Conservation (phyloP, 2,888 invertebrate genomes). For the Drosophila atroscutellata region DNA sequence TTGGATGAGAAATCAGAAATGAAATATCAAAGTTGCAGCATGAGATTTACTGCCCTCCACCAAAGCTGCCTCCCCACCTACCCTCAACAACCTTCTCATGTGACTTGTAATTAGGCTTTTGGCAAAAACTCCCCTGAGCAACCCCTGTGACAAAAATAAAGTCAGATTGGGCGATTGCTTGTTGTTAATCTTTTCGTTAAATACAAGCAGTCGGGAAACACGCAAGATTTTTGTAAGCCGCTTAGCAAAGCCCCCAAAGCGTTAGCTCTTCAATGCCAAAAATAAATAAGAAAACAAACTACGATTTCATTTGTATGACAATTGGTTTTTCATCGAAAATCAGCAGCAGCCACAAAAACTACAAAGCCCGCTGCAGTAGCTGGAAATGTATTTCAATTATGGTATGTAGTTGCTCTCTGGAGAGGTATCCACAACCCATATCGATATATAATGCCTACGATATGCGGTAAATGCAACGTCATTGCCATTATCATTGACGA, state of each 20-base stretch:
- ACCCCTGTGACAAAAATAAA: constrained; percentile 65
- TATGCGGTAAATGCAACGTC: constrained; percentile 42
- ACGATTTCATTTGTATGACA: constrained; percentile 30
- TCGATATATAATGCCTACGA: constrained; percentile 21
- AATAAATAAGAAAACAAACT: constrained; percentile 19
- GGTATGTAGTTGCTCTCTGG: constrained; percentile 20
- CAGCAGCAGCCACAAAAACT: constrained; percentile 7
- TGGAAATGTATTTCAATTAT: constrained; percentile 55
- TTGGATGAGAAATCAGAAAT: constrained; percentile 35
- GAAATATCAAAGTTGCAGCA: constrained; percentile 61
- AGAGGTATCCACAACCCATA: constrained; percentile 1
- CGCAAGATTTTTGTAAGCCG: constrained; percentile 74
- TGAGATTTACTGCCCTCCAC: constrained; percentile 15
- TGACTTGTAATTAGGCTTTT: constrained; percentile 69
- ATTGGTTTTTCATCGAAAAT: constrained; percentile 40
- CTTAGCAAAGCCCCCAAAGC: constrained; percentile 51
- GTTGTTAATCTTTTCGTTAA: constrained; percentile 73
- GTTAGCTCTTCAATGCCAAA: constrained; percentile 26
- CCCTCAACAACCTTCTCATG: constrained; percentile 8
- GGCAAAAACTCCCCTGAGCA: constrained; percentile 37
- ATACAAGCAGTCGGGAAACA: constrained; percentile 72
- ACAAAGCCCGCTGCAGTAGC: constrained; percentile 30
- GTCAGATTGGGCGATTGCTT: constrained; percentile 60
- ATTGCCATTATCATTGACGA: constrained; percentile 49
- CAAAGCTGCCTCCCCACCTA: background rate